A percentile compares a stretch with the other conserved stretches of the same genome.
Conservation (phyloP, 2,797 vertebrate species). For the Oreochromis mossambicus region DNA sequence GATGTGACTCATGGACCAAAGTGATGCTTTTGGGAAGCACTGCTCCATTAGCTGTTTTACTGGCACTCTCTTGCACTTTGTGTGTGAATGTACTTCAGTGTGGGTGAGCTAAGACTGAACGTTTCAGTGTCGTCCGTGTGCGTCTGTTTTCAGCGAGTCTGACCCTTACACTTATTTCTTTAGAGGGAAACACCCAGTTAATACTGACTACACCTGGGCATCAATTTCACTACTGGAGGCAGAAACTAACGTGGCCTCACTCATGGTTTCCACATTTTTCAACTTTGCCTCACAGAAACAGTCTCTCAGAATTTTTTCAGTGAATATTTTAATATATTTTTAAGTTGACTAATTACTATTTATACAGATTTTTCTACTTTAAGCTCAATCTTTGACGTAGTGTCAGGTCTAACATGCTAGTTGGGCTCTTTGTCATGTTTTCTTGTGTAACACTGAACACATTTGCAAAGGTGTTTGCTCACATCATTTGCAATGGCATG, state of each 20-base stretch:
- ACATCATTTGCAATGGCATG: slow-evolving; percentile 40
- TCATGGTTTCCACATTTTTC: slow-evolving; percentile 11
- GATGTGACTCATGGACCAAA: slow-evolving; percentile 44
- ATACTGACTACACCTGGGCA: slow-evolving; percentile 39
- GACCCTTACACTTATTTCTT: slow-evolving; percentile 11
- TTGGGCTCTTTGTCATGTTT: slow-evolving; percentile 7
- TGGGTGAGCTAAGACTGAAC: slow-evolving; percentile 10
- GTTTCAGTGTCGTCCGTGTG: slow-evolving; percentile 6
- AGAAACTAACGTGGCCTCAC: slow-evolving; percentile 2
- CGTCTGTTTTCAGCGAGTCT: slow-evolving; percentile 20
- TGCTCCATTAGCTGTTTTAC: slow-evolving; percentile 53
- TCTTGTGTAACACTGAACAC: slow-evolving; percentile 37
- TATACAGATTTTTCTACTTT: slow-evolving; percentile 74
- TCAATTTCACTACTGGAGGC: not conserved
- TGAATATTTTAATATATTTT: slow-evolving; percentile 68
- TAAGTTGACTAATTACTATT: slow-evolving; percentile 69
- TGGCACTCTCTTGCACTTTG: slow-evolving; percentile 73
- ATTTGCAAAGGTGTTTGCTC: slow-evolving; percentile 27
- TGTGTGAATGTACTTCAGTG: slow-evolving; percentile 47
- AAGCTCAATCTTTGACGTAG: slow-evolving; percentile 48
- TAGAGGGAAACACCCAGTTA: slow-evolving; percentile 26
- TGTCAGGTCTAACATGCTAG: not conserved
- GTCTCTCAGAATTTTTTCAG: slow-evolving; percentile 28
- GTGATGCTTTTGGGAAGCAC: slow-evolving; percentile 46
- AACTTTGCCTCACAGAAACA: slow-evolving; percentile 22